Evolutionary conservation across 2,113 vertebrate species (phyloP), one percentile per base, ranked within the genome.

Genomic region (Neolamprologus kungweensis): DNA sequence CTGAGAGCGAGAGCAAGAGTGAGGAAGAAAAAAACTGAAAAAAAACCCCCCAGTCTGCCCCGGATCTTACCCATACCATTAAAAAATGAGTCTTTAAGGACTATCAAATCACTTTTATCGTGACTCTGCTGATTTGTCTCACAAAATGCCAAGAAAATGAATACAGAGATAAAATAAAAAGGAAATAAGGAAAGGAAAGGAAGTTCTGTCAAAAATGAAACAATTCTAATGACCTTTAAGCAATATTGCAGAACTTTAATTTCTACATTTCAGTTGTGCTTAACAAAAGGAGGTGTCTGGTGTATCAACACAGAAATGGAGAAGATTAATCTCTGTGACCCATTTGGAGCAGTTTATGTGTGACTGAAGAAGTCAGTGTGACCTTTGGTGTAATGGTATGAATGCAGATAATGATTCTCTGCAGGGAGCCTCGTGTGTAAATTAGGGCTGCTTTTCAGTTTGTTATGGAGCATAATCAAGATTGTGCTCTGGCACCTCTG

Each of bases 391-490:
- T 89, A 89, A 82, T 47, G 42, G 60, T 85, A 90, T 58, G 28
- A 88, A 91, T 87, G 89, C 87, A 88, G 92, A 94, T 96, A 93
- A 96, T 93, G 88, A 93, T 93, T 91, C 91, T 92, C 93, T 85
- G 91, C 81, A 73, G 91, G 91, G 87, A 90, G 81, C 19, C 89
- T 54, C 82, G 35, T 91, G 93, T 93, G 94, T 91, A 88, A 90
- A 94, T 94, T 89, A 92, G 89, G 80, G 80, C 90, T 68, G 87
- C 90, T 91, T 91, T 90, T 95, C 88, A 93, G 83, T 91, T 91
- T 92, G 94, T 94, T 92, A 93, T 91, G 83, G 83, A 94, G 93
- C 81, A 84, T 92, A 95, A 95, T 96, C 93, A 94, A 91, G 88
- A 79, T 85, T 89, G 75, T 65, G 90, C 91, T 78, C 80, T 45